These are phyloP conservation scores for Pantelozetes paolii DNA, from an alignment of 2,888 invertebrate species.

Conservation along the genomic window DNA sequence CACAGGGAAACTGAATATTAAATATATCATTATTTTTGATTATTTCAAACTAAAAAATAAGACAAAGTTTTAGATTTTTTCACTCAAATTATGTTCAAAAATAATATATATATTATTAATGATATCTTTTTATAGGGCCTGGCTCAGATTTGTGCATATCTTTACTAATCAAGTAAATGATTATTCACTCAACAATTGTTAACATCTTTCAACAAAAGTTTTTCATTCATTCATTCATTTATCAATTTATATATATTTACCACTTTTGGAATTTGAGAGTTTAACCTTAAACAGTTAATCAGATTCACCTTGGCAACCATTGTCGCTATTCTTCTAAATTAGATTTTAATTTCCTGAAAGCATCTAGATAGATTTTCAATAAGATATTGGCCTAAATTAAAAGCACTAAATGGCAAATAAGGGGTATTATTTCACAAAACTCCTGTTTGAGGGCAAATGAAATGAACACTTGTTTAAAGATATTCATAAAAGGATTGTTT, in stretches of 20 bases:
- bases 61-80: neutral
- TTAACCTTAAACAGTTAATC: too few relatives aligned
- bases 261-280: too few relatives aligned
- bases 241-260: too few relatives aligned
- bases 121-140: neutral
- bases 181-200: neutral
- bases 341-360: slow-evolving; percentile 3
- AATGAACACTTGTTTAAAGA: too few relatives aligned
- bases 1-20: too few relatives aligned
- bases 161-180: neutral
- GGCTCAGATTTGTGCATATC: neutral
- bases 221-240: neutral
- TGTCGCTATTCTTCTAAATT: too few relatives aligned
- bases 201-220: neutral
- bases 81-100: neutral
- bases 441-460: too few relatives aligned
- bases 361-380: too few relatives aligned
- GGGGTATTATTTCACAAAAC: too few relatives aligned
- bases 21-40: slow-evolving; percentile 5
- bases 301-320: too few relatives aligned
- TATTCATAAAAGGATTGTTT: neutral
- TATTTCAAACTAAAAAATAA: neutral
- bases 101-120: slow-evolving; percentile 11
- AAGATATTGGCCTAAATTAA: too few relatives aligned
- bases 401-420: too few relatives aligned